These are phyloP conservation scores for Gymnopithys bicolor DNA, from an alignment of 2,797 vertebrate species.

Conservation along the genomic window DNA sequence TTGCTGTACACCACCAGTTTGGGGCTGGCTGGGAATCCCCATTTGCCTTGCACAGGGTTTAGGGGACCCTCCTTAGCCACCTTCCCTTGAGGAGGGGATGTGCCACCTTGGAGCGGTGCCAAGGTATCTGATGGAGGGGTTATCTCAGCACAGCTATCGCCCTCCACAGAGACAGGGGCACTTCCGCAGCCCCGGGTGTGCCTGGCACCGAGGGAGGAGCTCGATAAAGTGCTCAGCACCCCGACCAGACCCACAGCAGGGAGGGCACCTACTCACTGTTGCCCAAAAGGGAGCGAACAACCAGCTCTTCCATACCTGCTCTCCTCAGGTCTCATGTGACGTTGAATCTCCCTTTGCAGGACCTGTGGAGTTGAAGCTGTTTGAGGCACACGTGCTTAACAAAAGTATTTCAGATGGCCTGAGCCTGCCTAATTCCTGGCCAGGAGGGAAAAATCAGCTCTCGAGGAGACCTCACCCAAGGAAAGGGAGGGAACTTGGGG, in stretches of 20 bases:
- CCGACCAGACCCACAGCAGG: accelerated
- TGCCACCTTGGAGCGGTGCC: background rate
- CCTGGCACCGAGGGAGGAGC: background rate
- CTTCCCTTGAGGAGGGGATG: accelerated
- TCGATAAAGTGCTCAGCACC: background rate
- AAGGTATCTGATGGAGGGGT: background rate
- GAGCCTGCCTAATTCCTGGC: background rate
- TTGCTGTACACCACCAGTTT: accelerated
- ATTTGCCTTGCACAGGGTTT: accelerated
- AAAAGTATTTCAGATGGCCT: background rate
- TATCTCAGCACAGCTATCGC: background rate
- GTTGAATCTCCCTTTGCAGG: no score
- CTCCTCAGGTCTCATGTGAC: accelerated
- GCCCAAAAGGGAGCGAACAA: background rate
- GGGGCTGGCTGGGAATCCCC: background rate
- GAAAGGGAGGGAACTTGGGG: background rate
- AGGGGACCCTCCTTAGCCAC: background rate
- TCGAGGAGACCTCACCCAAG: background rate
- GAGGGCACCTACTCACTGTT: background rate
- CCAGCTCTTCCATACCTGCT: accelerated
- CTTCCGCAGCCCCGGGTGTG: background rate
- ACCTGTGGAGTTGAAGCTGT: background rate
- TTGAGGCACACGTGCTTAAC: background rate
- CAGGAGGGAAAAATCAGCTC: background rate
- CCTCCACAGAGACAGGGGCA: background rate